phyloP scores from a whole-genome alignment of 1,140 invertebrate species.

The Bemisia tabaci region DNA sequence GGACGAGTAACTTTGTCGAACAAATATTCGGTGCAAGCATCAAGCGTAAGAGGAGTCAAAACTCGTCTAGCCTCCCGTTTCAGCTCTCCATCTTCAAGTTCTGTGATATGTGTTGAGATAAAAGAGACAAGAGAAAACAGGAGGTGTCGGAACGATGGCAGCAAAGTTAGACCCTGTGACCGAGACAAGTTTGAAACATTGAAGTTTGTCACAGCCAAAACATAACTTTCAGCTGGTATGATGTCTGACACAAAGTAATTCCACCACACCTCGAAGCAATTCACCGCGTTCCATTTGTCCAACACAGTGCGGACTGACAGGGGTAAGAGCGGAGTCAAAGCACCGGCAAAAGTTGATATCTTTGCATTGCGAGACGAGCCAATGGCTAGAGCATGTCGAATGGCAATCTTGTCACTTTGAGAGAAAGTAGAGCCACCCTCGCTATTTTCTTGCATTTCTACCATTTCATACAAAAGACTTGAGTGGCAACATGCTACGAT shows the following conservation, averaged over 20 bases:
- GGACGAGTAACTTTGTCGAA: constrained; percentile 41
- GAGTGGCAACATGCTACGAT: constrained; percentile 38
- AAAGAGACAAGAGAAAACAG: constrained; percentile 48
- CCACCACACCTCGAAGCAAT: constrained; percentile 21
- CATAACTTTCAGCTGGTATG: constrained; percentile 67
- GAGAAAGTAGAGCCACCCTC: constrained; percentile 35
- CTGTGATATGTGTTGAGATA: constrained; percentile 47
- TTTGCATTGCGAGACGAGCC: constrained; percentile 38
- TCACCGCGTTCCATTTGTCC: constrained; percentile 40
- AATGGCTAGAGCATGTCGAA: constrained; percentile 44
- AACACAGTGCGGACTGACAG: constrained; percentile 39
- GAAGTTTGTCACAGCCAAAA: constrained; percentile 38
- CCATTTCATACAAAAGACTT: constrained; percentile 38
- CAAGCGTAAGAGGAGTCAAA: constrained; percentile 56
- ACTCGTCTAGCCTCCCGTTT: constrained; percentile 37
- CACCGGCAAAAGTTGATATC: constrained; percentile 36
- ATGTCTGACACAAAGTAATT: constrained; percentile 59
- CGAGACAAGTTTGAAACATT: constrained; percentile 29
- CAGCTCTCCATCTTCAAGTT: constrained; percentile 25
- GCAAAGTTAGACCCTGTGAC: constrained; percentile 35
- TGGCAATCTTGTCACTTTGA: constrained; percentile 35
- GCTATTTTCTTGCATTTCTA: constrained; percentile 36
- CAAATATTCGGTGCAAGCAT: constrained; percentile 55
- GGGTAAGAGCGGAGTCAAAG: constrained; percentile 42
- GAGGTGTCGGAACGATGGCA: constrained; percentile 49